phyloP scores from a whole-genome alignment of 2,888 invertebrate genomes.

The Scaptomyza parva region DNA sequence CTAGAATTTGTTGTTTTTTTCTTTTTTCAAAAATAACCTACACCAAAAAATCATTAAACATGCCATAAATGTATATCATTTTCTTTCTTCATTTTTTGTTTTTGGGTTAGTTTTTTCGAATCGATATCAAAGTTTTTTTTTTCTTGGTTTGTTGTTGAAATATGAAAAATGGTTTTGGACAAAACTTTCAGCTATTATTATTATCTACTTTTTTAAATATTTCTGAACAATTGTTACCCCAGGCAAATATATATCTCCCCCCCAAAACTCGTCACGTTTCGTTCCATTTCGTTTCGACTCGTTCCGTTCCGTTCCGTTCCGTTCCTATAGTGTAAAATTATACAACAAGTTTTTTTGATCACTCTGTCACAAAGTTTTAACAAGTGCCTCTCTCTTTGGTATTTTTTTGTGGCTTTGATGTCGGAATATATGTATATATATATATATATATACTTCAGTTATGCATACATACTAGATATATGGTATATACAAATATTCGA shows the following conservation, averaged over 20 bases:
- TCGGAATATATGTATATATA: conserved; percentile 35
- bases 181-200: conserved; percentile 49
- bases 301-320: background rate
- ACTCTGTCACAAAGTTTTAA: conserved; percentile 60
- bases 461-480: conserved; percentile 37
- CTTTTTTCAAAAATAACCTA: conserved; percentile 50
- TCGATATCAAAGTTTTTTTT: conserved; percentile 23
- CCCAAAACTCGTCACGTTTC: background rate
- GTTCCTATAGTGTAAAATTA: conserved; percentile 47
- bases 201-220: conserved; percentile 41
- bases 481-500: conserved; percentile 39
- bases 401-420: conserved; percentile 26
- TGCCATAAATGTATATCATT: conserved; percentile 23
- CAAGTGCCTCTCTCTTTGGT: conserved; percentile 60
- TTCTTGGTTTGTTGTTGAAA: conserved; percentile 10
- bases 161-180: conserved; percentile 43
- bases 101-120: conserved; percentile 10
- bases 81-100: background rate
- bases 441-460: conserved; percentile 39
- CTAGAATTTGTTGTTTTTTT: conserved; percentile 16
- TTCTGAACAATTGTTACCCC: conserved; percentile 29
- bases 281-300: background rate
- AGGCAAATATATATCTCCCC: background rate
- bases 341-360: conserved; percentile 54
- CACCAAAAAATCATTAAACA: conserved; percentile 38